phyloP scores from a whole-genome alignment of 2,888 invertebrate species.

The Hyalella azteca region DNA sequence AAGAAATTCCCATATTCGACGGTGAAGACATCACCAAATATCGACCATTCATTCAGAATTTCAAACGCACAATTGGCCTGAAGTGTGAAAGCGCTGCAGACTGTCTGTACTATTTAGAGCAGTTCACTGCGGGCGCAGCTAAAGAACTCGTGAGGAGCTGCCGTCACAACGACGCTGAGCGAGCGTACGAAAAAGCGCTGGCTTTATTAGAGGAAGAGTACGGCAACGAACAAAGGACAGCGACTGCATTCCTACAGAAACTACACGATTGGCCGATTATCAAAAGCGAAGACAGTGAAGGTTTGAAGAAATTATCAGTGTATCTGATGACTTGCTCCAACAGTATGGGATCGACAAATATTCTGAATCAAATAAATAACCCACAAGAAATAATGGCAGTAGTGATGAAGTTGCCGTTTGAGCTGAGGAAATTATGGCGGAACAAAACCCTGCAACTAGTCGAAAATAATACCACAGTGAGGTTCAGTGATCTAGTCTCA shows the following conservation, averaged over 20 bases:
- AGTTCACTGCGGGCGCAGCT: background rate
- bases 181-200: background rate
- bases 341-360: background rate
- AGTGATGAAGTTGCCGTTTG: background rate
- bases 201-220: background rate
- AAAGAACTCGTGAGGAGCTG: background rate
- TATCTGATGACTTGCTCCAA: background rate
- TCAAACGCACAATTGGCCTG: background rate
- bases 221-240: background rate
- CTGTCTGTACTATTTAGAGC: background rate
- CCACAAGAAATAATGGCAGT: background rate
- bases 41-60: background rate
- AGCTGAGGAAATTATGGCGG: background rate
- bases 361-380: background rate
- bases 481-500: background rate
- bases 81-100: background rate
- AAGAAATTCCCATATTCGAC: background rate
- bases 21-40: background rate
- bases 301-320: background rate
- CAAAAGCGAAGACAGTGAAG: background rate
- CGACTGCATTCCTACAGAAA: background rate
- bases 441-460: background rate
- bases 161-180: background rate
- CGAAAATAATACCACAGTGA: background rate
- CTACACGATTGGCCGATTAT: background rate